Conservation (phyloP, 1,140 invertebrate genomes). For the Drosophila teissieri region DNA sequence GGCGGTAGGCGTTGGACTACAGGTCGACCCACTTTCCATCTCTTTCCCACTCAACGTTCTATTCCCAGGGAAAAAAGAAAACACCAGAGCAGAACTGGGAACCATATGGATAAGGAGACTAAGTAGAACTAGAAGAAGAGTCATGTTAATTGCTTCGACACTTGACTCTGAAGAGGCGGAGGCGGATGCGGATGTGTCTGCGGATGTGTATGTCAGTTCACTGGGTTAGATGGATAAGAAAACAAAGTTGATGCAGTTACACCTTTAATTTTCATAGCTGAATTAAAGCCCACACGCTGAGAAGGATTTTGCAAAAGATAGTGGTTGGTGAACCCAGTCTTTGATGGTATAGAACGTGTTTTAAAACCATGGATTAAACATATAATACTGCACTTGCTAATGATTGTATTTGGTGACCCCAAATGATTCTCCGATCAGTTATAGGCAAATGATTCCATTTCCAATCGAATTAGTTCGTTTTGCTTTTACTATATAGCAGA, state of each 20-base stretch:
- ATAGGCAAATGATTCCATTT: too few relatives aligned
- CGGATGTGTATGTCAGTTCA: neutral
- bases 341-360: neutral
- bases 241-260: neutral
- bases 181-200: conserved; percentile 27
- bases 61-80: conserved; percentile 9
- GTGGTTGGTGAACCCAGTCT: neutral
- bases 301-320: neutral
- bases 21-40: conserved; percentile 56
- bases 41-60: conserved; percentile 6
- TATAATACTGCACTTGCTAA: too few relatives aligned
- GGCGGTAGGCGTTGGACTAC: conserved; percentile 30
- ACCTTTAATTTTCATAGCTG: conserved; percentile 1
- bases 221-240: conserved; percentile 16
- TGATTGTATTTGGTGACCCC: too few relatives aligned
- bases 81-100: conserved; percentile 5
- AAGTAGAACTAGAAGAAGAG: conserved; percentile 25
- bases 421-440: too few relatives aligned
- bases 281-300: neutral
- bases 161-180: conserved; percentile 58
- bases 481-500: neutral
- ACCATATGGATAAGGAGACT: conserved; percentile 7
- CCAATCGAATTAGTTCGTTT: neutral
- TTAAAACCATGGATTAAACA: too few relatives aligned
- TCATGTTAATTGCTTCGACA: conserved; percentile 76